Conservation (phyloP, 2,113 vertebrate species). For the Crotophaga sulcirostris region DNA sequence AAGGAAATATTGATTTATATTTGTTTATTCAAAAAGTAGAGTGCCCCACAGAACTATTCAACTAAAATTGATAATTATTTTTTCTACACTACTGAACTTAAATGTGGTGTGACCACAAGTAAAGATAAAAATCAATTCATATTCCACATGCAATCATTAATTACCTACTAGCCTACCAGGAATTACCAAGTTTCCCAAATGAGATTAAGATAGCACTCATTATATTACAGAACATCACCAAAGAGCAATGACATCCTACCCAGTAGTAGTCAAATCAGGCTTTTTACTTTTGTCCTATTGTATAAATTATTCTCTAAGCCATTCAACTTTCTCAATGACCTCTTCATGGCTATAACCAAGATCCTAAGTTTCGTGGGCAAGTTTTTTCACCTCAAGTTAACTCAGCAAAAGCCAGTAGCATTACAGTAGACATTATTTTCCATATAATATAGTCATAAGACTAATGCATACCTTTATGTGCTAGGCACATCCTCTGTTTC, state of each 20-base stretch:
- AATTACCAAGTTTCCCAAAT: constrained; percentile 4
- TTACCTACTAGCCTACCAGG: background rate
- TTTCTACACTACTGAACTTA: background rate
- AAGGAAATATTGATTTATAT: background rate
- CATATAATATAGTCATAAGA: background rate
- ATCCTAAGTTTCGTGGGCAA: background rate
- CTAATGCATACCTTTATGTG: background rate
- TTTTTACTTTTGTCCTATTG: background rate
- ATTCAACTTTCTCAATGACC: background rate
- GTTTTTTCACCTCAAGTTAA: background rate
- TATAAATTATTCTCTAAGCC: background rate
- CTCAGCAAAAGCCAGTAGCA: background rate
- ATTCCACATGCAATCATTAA: background rate
- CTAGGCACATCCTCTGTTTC: background rate
- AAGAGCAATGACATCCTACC: background rate
- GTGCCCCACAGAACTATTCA: background rate
- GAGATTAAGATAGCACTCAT: background rate
- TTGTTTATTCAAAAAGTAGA: background rate
- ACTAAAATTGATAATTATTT: background rate
- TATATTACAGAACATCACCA: background rate
- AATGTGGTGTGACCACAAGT: background rate
- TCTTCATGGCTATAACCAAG: background rate
- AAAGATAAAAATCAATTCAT: background rate
- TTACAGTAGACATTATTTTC: background rate
- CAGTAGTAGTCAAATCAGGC: background rate